Conservation (phyloP, 2,888 invertebrate species). For the Drosophila kanekoi region DNA sequence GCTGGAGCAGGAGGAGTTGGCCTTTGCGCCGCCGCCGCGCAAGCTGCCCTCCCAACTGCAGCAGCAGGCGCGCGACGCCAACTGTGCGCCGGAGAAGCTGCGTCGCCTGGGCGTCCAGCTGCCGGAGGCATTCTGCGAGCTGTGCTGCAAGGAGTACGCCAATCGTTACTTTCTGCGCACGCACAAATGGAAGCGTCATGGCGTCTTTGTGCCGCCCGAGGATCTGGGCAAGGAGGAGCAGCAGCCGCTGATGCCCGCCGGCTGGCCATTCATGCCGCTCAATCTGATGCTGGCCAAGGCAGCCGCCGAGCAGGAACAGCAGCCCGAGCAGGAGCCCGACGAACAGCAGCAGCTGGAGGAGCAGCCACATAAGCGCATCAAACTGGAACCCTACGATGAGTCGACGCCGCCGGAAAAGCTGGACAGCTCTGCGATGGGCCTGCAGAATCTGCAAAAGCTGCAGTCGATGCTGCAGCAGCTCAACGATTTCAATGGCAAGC, state of each 20-base stretch:
- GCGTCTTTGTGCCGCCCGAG: conserved; percentile 89
- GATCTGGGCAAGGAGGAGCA: conserved; percentile 83
- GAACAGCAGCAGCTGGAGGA: conserved; percentile 33
- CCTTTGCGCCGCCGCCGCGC: conserved; percentile 86
- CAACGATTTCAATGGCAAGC: conserved; percentile 90
- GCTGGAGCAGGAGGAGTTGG: conserved; percentile 85
- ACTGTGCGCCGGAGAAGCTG: conserved; percentile 90
- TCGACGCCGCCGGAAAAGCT: conserved; percentile 45
- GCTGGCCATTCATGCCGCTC: conserved; percentile 87
- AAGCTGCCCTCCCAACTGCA: conserved; percentile 88
- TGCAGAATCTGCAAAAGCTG: conserved; percentile 94
- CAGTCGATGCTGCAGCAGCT: conserved; percentile 96
- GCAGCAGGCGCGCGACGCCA: conserved; percentile 89
- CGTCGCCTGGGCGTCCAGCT: conserved; percentile 92
- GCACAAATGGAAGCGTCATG: conserved; percentile 97
- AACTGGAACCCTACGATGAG: conserved; percentile 70
- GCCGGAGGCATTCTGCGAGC: conserved; percentile 96
- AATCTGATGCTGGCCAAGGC: conserved; percentile 89
- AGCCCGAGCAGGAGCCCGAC: conserved; percentile 32
- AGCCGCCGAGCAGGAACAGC: conserved; percentile 56
- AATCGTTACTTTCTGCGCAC: conserved; percentile 96
- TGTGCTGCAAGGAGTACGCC: conserved; percentile 96
- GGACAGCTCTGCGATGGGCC: conserved; percentile 87
- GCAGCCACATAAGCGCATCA: conserved; percentile 79
- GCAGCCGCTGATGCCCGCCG: conserved; percentile 60